phyloP scores from a whole-genome alignment of 1,140 invertebrate genomes.

The Archivesica marissinica region DNA sequence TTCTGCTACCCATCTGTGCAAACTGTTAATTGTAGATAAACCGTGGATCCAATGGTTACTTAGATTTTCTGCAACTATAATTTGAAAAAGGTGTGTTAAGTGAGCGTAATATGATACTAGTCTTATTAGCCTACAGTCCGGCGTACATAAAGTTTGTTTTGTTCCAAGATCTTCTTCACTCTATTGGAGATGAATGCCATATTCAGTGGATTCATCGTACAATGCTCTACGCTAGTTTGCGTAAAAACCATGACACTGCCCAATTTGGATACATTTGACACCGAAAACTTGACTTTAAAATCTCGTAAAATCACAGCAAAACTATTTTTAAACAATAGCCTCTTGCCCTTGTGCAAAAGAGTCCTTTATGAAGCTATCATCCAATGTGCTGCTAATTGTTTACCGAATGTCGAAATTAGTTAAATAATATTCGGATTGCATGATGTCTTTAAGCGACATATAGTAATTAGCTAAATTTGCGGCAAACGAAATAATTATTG shows the following conservation, averaged over 20 bases:
- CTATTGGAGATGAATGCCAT: constrained; percentile 31
- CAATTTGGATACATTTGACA: constrained; percentile 57
- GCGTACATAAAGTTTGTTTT: constrained; percentile 55
- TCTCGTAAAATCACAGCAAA: constrained; percentile 56
- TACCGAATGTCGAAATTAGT: constrained; percentile 49
- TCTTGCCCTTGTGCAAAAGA: background rate
- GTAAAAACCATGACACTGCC: constrained; percentile 53
- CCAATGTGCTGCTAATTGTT: constrained; percentile 42
- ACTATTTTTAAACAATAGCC: constrained; percentile 29
- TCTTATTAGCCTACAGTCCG: constrained; percentile 7
- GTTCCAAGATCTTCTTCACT: constrained; percentile 48
- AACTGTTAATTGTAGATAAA: no score
- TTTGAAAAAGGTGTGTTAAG: constrained; percentile 47
- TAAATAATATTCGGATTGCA: constrained; percentile 63
- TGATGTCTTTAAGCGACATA: constrained; percentile 26
- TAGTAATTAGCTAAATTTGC: constrained; percentile 53
- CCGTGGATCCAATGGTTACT: no score
- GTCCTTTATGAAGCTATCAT: constrained; percentile 56
- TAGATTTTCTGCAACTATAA: no score
- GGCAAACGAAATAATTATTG: constrained; percentile 51
- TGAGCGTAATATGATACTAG: constrained; percentile 24
- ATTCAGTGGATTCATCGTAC: constrained; percentile 19
- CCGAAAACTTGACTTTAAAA: constrained; percentile 21
- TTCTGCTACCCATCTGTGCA: no score
- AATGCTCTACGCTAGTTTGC: constrained; percentile 42